Evolutionary conservation across 2,797 vertebrate genomes (phyloP), one percentile per base, ranked within the genome.

Genomic region (Argentina silus): DNA sequence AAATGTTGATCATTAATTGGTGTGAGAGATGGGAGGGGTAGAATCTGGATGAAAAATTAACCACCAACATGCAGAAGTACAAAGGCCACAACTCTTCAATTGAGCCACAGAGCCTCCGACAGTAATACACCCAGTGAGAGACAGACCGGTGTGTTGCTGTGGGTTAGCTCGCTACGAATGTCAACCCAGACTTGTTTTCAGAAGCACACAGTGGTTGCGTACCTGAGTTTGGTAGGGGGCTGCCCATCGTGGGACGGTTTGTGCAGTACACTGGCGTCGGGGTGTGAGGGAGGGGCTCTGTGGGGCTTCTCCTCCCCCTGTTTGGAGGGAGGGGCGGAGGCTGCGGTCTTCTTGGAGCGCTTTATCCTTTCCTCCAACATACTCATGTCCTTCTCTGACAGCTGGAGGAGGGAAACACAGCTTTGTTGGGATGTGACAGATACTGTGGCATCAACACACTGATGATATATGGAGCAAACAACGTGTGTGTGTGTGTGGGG

Each of bases 301-400:
- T n/a, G n/a, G n/a, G n/a, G n/a, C n/a, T n/a, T n/a, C n/a, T n/a
- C n/a, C n/a, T n/a, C n/a, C n/a, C n/a, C n/a, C n/a, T n/a, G n/a
- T n/a, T n/a, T n/a, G 93, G 23, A 0, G 95, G 91, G 51, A 90
- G n/a, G 86, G 12, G 90, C 82, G 0, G 93, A 89, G 2, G 93
- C 87, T 0, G 93, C 75, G 0, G 95, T 86, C 83, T 96, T 99
- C 90, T 99, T 99, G 0, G 98, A 97, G 0, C 98, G 93, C 67
- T 99, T 99, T 88, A 99, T 98, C 72, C 98, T 93, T 77, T 99
- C 98, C 83, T 99, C 98, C 47, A 99, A 82, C 98, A 99, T 99
- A 87, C 98, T 99, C 97, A 99, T 95, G 74, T 99, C 98, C 74
- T 99, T 99, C 84, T 99, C 98, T 1, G 98, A 99, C 72, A 99